These are phyloP conservation scores for Heliconius melpomene DNA, from an alignment of 1,140 invertebrate genomes.

Conservation along the genomic window DNA sequence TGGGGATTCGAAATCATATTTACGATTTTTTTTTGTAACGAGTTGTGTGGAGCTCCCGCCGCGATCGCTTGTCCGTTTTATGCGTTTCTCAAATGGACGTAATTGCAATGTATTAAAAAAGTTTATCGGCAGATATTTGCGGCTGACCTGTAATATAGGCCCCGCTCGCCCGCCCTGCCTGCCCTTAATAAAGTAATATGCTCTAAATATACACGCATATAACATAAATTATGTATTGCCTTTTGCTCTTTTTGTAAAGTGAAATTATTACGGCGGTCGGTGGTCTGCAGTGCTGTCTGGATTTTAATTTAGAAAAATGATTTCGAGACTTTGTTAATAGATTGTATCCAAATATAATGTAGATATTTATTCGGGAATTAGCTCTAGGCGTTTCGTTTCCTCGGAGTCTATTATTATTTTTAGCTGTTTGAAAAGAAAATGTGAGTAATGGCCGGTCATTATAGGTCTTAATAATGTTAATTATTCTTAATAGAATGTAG, in stretches of 20 bases:
- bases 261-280: slow-evolving; percentile 75
- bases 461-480: not conserved
- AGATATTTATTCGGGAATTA: slow-evolving; percentile 57
- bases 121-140: slow-evolving; percentile 67
- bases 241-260: slow-evolving; percentile 73
- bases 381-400: slow-evolving; percentile 64
- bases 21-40: slow-evolving; percentile 60
- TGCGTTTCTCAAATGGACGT: slow-evolving; percentile 67
- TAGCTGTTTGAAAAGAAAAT: slow-evolving; percentile 18
- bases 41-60: slow-evolving; percentile 56
- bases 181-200: slow-evolving; percentile 79
- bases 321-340: slow-evolving; percentile 56
- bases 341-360: slow-evolving; percentile 52
- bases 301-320: slow-evolving; percentile 75
- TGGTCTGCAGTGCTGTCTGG: slow-evolving; percentile 70
- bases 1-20: slow-evolving; percentile 54
- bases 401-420: slow-evolving; percentile 52
- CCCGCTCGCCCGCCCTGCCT: slow-evolving; percentile 64
- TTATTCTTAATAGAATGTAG: slow-evolving; percentile 44
- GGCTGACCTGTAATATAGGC: slow-evolving; percentile 51
- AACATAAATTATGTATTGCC: slow-evolving; percentile 73
- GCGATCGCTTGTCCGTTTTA: slow-evolving; percentile 59
- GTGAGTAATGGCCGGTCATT: too few relatives aligned
- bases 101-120: slow-evolving; percentile 76
- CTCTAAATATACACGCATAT: slow-evolving; percentile 77